These are phyloP conservation scores for Drosophila hamatofila DNA, from an alignment of 2,888 invertebrate genomes.

Conservation along the genomic window DNA sequence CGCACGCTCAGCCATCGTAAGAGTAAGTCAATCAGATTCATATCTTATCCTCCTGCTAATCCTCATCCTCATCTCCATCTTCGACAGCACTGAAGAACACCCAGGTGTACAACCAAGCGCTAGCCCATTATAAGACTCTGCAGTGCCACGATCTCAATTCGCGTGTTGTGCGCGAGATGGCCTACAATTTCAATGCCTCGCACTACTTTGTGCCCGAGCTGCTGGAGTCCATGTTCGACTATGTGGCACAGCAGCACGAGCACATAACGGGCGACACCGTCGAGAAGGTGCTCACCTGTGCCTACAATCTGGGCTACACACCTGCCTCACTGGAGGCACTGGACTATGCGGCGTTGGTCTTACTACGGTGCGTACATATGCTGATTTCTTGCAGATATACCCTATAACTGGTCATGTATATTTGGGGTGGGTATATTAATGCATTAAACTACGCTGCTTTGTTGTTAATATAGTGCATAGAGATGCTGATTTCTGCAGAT, in stretches of 20 bases:
- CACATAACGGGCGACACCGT: constrained; percentile 86
- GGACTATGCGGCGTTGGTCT: constrained; percentile 83
- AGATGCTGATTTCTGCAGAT: too few species aligned
- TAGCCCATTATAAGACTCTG: constrained; percentile 82
- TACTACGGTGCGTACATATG: constrained; percentile 83
- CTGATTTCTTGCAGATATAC: neutral
- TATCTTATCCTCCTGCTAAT: neutral
- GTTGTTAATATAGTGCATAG: too few species aligned
- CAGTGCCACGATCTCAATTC: constrained; percentile 84
- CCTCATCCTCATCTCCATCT: constrained; percentile 27
- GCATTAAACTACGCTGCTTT: too few species aligned
- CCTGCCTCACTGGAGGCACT: constrained; percentile 85
- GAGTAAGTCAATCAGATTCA: constrained; percentile 60
- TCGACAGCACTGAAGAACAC: constrained; percentile 82
- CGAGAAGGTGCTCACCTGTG: constrained; percentile 86
- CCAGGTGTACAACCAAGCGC: constrained; percentile 81
- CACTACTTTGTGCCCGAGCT: constrained; percentile 85
- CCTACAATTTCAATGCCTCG: constrained; percentile 84
- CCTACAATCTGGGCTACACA: constrained; percentile 86
- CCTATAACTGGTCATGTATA: neutral
- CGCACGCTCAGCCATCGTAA: constrained; percentile 81
- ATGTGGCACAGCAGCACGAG: constrained; percentile 84
- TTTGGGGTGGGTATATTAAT: too few species aligned
- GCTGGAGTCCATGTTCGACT: constrained; percentile 86
- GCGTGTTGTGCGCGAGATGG: constrained; percentile 85